Evolutionary conservation across 2,888 invertebrate genomes (phyloP).

Genomic region (Drosophila vallismaia): DNA sequence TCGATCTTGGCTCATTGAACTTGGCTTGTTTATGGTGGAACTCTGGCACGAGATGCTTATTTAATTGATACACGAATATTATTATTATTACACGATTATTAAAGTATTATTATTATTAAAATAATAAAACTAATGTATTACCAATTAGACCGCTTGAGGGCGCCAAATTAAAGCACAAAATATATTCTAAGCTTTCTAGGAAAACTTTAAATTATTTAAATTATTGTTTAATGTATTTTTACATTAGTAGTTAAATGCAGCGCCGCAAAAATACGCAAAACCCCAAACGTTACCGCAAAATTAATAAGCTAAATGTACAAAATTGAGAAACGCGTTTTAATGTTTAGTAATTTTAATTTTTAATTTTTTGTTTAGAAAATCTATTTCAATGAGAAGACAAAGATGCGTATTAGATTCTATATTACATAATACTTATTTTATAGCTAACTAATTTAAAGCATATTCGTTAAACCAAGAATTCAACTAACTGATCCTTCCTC

Average conservation of each 20-base stretch:
- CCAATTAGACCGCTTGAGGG: neutral
- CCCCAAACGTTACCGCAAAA: too few relatives aligned
- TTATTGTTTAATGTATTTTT: too few relatives aligned
- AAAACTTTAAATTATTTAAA: neutral
- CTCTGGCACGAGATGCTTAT: neutral
- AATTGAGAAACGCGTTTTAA: constrained; percentile 31
- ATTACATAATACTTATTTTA: constrained; percentile 70
- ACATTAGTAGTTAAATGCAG: too few relatives aligned
- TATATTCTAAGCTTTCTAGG: neutral
- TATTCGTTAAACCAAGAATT: constrained; percentile 68
- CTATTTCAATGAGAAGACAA: constrained; percentile 34
- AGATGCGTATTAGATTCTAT: constrained; percentile 58
- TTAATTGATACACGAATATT: neutral
- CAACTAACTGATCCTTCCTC: neutral
- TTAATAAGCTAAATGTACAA: constrained; percentile 9
- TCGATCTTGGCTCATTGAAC: constrained; percentile 40
- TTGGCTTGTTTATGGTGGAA: constrained; percentile 7
- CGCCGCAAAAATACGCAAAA: too few relatives aligned
- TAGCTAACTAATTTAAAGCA: constrained; percentile 75
- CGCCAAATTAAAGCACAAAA: neutral
- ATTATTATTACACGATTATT: neutral
- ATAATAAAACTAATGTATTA: neutral
- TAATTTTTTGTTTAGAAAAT: constrained; percentile 41
- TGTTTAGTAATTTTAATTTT: constrained; percentile 39
- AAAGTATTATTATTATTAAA: neutral